Evolutionary conservation across 2,797 vertebrate genomes (phyloP), one percentile per base, ranked within the genome.

Genomic region (Rhinichthys osculus): DNA sequence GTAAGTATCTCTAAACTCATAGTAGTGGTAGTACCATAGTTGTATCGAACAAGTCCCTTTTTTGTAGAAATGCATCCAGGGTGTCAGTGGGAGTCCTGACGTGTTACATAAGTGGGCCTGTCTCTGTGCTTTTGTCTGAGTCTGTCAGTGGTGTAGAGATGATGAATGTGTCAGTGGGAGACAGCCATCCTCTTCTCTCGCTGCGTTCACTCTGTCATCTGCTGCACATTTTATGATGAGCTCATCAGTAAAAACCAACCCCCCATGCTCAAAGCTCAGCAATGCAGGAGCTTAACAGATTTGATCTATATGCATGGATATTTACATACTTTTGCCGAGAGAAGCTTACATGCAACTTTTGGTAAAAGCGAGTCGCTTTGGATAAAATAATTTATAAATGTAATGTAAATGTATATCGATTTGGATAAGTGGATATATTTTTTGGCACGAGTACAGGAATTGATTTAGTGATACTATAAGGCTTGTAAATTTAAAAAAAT

Each of bases 291-390:
- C 33, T 77, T 82, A 62, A 74, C 72, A 23, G 62, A 80, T 77
- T 86, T 67, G 79, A 83, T 83, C 85, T 90, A 90, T 89, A 87
- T 92, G 70, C 88, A 89, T 62, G 64, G 82, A 82, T 90, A 91
- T 87, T 70, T 84, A 85, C 8, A 7, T 64, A 50, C 52, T 84
- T 85, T 90, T 79, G 78, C 86, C 83, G 76, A 79, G 91, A 78
- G 70, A 72, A 77, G 54, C 19, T 85, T 67, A 76, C 23, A 0
- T 35, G 9, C n/a, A 40, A 44, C 38, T 21, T 47, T 69, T 77
- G 23, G 44, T 42, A 74, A 35, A 83, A 35, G 23, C 30, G 30
- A 81, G 27, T 69, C 10, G 1, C 27, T 69, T 13, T 23, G 21
- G 6, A 52, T 30, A 44, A 79, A 79, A 19, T 9, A 6, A 33